Evolutionary conservation across 2,888 invertebrate species (phyloP), one percentile per base, ranked within the genome.

Genomic region (Conchocele bisecta): DNA sequence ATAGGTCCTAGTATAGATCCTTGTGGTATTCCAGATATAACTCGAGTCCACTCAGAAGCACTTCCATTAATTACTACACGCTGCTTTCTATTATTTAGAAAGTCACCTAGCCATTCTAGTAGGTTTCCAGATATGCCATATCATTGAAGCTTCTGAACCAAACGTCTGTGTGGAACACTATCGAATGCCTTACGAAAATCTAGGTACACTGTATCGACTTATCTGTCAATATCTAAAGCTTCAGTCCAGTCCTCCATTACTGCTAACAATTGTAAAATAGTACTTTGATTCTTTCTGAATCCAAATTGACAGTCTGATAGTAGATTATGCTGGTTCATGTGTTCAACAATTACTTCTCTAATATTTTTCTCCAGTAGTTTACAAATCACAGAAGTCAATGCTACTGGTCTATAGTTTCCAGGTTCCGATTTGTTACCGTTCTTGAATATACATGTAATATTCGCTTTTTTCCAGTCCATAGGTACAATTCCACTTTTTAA

Each of bases 401-500:
- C 37, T 15, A 65, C 58, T 31, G 65, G 65, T 29, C 57, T 37
- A 50, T 58, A 58, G 17, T 57, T 57, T 17, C 28, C 59, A n/a
- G 37, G 11, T 6, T 48, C 29, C 9, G 26, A 28, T 31, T 57
- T 46, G n/a, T 31, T 26, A 6, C 48, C 35, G 15, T 24, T 31
- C n/a, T 50, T 57, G 24, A 29, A 17, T 3, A 65, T 65, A 11
- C 48, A 20, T 13, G 39, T 46, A 5, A 65, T 41, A 15, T 64
- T 64, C 0, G 50, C 65, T 9, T 4, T 4, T 57, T 57, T 65
- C 65, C 57, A 58, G n/a, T 31, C 13, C 17, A 39, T 22, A n/a
- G 65, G 39, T 22, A 65, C n/a, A 39, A 29, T 50, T 1, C 41
- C 65, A 31, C 39, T 20, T 20, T 20, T 22, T 6, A 57, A 9